phyloP scores from a whole-genome alignment of 2,113 vertebrate species.

The Emydura subglobosa region DNA sequence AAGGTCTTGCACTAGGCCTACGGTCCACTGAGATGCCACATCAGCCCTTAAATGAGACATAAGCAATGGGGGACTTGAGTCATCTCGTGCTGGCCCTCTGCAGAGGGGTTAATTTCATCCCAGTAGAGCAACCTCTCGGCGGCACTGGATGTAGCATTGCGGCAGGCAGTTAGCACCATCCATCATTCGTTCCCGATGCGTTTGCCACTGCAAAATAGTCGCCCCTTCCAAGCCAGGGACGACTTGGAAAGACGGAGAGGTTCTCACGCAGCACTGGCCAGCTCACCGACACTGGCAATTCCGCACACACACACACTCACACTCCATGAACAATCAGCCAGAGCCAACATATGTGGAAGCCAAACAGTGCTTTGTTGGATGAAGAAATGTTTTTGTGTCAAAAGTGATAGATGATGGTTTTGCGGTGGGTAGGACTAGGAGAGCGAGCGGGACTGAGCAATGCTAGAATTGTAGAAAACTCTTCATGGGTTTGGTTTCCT shows the following conservation, averaged over 20 bases:
- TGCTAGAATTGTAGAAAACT: background rate
- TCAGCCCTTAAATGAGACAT: background rate
- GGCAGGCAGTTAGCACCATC: background rate
- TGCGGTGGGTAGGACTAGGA: background rate
- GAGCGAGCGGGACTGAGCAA: background rate
- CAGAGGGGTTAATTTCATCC: background rate
- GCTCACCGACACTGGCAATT: background rate
- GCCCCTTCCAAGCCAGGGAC: background rate
- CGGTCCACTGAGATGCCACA: background rate
- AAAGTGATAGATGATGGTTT: background rate
- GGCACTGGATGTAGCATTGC: background rate
- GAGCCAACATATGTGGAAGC: background rate
- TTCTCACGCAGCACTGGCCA: background rate
- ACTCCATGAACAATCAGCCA: background rate
- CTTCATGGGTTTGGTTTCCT: background rate
- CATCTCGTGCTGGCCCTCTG: background rate
- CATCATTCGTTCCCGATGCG: background rate
- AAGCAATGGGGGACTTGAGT: background rate
- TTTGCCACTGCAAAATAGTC: background rate
- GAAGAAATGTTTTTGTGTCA: background rate
- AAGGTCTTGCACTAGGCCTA: background rate
- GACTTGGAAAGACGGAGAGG: background rate
- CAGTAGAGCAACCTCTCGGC: background rate
- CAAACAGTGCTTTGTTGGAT: background rate
- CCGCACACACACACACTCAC: background rate